phyloP scores from a whole-genome alignment of 2,888 invertebrate genomes.

The Arge pagana region DNA sequence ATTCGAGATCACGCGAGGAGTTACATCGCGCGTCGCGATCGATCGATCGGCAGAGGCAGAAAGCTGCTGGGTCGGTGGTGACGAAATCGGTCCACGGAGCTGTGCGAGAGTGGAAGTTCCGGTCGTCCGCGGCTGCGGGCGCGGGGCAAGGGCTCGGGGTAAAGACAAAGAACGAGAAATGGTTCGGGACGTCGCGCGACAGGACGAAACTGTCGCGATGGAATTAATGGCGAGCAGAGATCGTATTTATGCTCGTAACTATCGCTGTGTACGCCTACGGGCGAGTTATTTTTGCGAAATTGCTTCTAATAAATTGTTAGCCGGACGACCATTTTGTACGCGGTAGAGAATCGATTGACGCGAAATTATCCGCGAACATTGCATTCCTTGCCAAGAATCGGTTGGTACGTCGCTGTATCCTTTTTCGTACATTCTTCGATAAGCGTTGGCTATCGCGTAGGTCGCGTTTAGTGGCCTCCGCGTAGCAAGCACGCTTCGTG shows the following conservation, averaged over 20 bases:
- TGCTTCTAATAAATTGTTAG: not conserved
- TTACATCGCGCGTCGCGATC: too few species aligned
- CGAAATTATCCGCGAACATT: conserved; percentile 3
- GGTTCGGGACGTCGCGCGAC: not conserved
- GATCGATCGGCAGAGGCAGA: too few species aligned
- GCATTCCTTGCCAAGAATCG: conserved; percentile 9
- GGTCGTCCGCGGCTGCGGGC: too few species aligned
- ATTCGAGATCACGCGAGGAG: too few species aligned
- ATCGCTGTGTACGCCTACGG: conserved; percentile 7
- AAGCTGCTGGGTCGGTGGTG: too few species aligned
- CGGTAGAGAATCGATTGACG: conserved; percentile 13
- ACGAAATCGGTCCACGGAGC: too few species aligned
- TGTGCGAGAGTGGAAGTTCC: too few species aligned
- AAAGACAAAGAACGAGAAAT: too few species aligned
- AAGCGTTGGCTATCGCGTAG: conserved; percentile 14
- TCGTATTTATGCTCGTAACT: not conserved
- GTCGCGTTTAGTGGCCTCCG: conserved; percentile 10
- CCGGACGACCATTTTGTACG: not conserved
- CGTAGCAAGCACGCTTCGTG: conserved; percentile 5
- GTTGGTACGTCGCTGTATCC: conserved; percentile 5
- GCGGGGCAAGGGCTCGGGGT: too few species aligned
- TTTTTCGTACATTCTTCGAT: conserved; percentile 14
- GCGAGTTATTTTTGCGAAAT: not conserved
- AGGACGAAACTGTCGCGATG: not conserved
- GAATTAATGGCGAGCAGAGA: conserved; percentile 3